Evolutionary conservation across 2,888 invertebrate species (phyloP).

Genomic region (Drosophila colorata): DNA sequence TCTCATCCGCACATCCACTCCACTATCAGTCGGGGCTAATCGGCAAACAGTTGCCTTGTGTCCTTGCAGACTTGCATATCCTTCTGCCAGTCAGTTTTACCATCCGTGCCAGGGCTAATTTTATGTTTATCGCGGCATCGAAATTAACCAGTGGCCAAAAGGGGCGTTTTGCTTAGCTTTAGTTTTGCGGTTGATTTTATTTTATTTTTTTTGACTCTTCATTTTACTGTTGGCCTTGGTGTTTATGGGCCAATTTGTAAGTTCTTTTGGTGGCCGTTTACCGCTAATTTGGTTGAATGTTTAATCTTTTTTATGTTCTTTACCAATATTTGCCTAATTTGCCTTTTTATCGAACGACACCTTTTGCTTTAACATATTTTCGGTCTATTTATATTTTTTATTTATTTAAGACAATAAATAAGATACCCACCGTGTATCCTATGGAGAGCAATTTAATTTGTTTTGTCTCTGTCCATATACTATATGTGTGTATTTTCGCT

Average conservation of each 20-base stretch:
- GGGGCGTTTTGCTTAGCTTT: slow-evolving; percentile 64
- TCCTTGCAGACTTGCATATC: slow-evolving; percentile 28
- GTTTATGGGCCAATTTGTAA: slow-evolving; percentile 62
- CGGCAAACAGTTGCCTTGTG: slow-evolving; percentile 37
- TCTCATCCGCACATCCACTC: slow-evolving; percentile 52
- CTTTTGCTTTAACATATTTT: neutral
- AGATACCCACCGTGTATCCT: neutral
- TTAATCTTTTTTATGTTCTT: slow-evolving; percentile 27
- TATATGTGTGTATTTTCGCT: slow-evolving; percentile 11
- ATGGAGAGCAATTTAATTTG: slow-evolving; percentile 28
- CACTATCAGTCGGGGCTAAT: slow-evolving; percentile 52
- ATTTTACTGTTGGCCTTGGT: slow-evolving; percentile 21
- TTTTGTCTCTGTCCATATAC: neutral
- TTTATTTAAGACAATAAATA: neutral
- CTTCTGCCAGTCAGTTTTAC: slow-evolving; percentile 20
- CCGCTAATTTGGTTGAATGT: slow-evolving; percentile 28
- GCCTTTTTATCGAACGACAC: slow-evolving; percentile 23
- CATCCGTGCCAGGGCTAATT: slow-evolving; percentile 46
- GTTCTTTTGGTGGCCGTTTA: slow-evolving; percentile 39
- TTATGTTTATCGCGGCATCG: slow-evolving; percentile 63
- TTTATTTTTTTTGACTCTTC: slow-evolving; percentile 29
- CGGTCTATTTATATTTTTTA: slow-evolving; percentile 17
- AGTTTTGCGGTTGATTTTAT: slow-evolving; percentile 43
- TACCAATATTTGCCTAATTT: slow-evolving; percentile 46
- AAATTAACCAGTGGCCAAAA: slow-evolving; percentile 62